These are phyloP conservation scores for Taxidea taxus DNA, from an alignment of 2,113 vertebrate species.

Conservation along the genomic window DNA sequence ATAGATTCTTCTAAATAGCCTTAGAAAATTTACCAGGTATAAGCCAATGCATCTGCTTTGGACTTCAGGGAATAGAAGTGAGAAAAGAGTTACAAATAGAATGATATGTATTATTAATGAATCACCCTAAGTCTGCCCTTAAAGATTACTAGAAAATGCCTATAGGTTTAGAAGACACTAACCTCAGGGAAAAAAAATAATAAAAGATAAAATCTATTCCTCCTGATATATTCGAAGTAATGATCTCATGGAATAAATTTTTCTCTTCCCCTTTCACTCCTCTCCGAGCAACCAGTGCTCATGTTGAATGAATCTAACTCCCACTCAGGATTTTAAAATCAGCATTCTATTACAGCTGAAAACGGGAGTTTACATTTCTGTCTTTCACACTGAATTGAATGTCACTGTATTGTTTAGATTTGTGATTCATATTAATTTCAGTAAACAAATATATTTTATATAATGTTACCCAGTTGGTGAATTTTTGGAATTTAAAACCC, in stretches of 20 bases:
- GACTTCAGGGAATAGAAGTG: conserved; percentile 3
- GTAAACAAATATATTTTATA: not conserved
- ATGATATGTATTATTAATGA: conserved; percentile 61
- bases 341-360: not conserved
- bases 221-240: not conserved
- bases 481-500: not conserved
- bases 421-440: not conserved
- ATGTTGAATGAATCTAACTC: not conserved
- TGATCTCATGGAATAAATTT: conserved; percentile 27
- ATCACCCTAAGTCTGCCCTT: not conserved
- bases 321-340: not conserved
- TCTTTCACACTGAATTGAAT: not conserved
- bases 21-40: conserved; percentile 43
- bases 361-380: not conserved
- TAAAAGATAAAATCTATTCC: conserved; percentile 37
- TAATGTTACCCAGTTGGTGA: not conserved
- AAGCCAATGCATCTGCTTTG: conserved; percentile 4
- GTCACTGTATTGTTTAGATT: not conserved
- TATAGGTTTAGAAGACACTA: conserved; percentile 35
- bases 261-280: not conserved
- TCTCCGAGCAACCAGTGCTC: not conserved
- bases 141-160: conserved; percentile 49
- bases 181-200: not conserved
- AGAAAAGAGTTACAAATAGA: conserved; percentile 64
- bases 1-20: conserved; percentile 23